phyloP scores from a whole-genome alignment of 2,113 vertebrate species.

The Gnathonemus longibarbis region DNA sequence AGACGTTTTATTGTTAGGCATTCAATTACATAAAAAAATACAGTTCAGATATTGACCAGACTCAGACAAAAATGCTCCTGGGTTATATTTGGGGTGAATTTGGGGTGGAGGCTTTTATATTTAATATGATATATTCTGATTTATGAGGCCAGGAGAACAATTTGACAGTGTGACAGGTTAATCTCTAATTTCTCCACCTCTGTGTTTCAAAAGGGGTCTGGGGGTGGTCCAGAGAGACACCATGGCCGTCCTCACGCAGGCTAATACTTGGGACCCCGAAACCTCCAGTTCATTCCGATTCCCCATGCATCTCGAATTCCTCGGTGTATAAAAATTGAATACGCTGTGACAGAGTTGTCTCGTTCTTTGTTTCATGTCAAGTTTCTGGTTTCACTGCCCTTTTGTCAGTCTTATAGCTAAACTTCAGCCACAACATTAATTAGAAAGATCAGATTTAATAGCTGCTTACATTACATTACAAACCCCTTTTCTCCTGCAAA shows the following conservation, averaged over 20 bases:
- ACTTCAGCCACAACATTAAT: not conserved
- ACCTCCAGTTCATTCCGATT: not conserved
- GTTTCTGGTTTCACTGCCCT: conserved; percentile 18
- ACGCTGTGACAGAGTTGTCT: conserved; percentile 16
- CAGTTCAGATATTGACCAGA: conserved; percentile 50
- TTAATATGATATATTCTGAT: conserved; percentile 70
- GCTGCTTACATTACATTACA: not conserved
- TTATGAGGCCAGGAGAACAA: conserved; percentile 60
- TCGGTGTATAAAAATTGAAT: conserved; percentile 39
- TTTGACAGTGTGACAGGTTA: conserved; percentile 61
- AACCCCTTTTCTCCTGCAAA: not conserved
- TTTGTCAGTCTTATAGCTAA: not conserved
- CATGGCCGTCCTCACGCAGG: not conserved
- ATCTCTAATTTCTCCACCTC: conserved; percentile 52
- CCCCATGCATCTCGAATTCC: conserved; percentile 26
- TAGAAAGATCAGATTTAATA: not conserved
- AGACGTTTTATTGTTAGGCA: conserved; percentile 59
- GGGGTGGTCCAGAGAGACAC: not conserved
- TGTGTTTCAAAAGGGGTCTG: conserved; percentile 47
- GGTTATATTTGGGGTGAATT: conserved; percentile 25
- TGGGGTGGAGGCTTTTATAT: conserved; percentile 21
- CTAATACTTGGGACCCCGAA: not conserved
- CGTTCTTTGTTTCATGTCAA: conserved; percentile 37
- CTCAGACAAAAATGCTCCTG: conserved; percentile 47
- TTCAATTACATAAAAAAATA: conserved; percentile 67